Percentiles rank a stretch among this genome's conserved stretches.
These are phyloP conservation scores for Lasiurus cinereus DNA, from an alignment of 2,113 vertebrate species.

Conservation along the genomic window DNA sequence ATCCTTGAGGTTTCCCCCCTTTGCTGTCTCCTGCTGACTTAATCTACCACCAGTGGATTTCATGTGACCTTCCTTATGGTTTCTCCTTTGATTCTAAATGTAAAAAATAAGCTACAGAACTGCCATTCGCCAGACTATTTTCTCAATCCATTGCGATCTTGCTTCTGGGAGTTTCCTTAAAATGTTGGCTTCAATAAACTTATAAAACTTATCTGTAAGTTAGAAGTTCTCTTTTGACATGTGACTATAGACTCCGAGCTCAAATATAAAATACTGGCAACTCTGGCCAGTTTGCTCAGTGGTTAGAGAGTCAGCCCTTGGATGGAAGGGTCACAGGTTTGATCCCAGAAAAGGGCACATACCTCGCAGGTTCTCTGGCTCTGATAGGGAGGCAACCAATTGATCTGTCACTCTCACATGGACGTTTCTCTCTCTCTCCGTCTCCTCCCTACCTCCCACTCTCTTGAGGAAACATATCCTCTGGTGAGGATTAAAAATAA, in stretches of 20 bases:
- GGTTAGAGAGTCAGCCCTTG: too few species aligned
- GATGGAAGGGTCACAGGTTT: too few species aligned
- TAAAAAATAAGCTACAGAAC: not conserved
- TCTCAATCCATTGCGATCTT: not conserved
- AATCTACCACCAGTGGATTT: not conserved
- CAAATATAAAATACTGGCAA: not conserved
- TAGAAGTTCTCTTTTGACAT: not conserved
- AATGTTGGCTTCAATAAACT: not conserved
- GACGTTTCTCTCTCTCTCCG: too few species aligned
- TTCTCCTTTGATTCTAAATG: not conserved
- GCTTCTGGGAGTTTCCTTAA: not conserved
- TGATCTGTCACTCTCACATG: too few species aligned
- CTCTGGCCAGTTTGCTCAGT: too few species aligned
- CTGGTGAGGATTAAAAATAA: not conserved
- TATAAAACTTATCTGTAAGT: not conserved
- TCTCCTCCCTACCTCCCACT: too few species aligned
- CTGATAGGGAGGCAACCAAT: too few species aligned
- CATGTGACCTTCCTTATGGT: not conserved
- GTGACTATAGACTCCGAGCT: not conserved
- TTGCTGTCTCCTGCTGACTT: not conserved
- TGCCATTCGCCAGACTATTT: not conserved
- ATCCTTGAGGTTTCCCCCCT: not conserved
- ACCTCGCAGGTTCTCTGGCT: too few species aligned
- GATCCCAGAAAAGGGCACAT: too few species aligned
- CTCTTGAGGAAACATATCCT: too few species aligned